Evolutionary conservation across 2,888 invertebrate species (phyloP).

Genomic region (Druceiella hillmani): DNA sequence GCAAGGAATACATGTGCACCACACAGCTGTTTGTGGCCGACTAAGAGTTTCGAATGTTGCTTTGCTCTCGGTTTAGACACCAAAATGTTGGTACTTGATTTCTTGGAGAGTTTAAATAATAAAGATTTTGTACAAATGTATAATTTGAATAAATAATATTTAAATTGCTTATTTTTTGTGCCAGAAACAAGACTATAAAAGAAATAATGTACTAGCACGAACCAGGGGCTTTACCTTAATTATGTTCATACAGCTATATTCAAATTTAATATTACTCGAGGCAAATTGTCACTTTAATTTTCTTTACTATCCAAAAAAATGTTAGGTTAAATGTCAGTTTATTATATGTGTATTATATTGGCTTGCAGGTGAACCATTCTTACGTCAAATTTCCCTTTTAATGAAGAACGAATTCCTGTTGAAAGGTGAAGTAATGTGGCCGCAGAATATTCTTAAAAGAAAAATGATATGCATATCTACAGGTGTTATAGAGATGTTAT

Average conservation of each 20-base stretch:
- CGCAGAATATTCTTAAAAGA: slow-evolving; percentile 40
- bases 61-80: slow-evolving; percentile 1
- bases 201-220: slow-evolving; percentile 3
- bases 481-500: slow-evolving; percentile 47
- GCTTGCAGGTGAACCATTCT: slow-evolving; percentile 38
- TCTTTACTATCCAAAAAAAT: too few relatives aligned
- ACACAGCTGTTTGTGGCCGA: slow-evolving; percentile 1
- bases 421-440: slow-evolving; percentile 41
- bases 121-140: neutral
- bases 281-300: too few relatives aligned
- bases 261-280: too few relatives aligned
- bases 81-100: slow-evolving; percentile 3
- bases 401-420: slow-evolving; percentile 41
- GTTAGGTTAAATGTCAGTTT: too few relatives aligned
- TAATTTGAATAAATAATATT: slow-evolving; percentile 4
- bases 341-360: too few relatives aligned
- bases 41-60: neutral
- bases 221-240: too few relatives aligned
- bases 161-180: slow-evolving; percentile 1
- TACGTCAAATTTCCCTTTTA: slow-evolving; percentile 40
- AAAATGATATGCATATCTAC: slow-evolving; percentile 44
- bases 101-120: slow-evolving; percentile 1
- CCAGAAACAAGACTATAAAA: slow-evolving; percentile 1
- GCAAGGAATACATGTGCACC: too few relatives aligned
- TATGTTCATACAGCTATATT: too few relatives aligned